Evolutionary conservation across 2,797 vertebrate genomes (phyloP).

Genomic region (Taenioides sp.): DNA sequence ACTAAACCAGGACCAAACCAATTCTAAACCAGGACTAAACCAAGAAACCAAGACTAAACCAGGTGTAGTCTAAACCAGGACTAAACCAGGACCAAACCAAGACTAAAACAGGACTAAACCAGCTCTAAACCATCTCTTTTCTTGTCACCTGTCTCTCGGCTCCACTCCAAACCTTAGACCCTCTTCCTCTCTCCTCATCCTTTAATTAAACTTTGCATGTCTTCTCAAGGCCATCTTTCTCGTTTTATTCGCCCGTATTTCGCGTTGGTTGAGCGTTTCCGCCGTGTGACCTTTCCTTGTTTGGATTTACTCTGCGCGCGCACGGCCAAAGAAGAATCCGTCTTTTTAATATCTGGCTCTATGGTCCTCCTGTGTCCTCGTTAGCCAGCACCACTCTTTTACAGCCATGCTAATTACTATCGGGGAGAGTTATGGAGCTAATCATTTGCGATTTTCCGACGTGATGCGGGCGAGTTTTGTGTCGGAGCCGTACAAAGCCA

Average conservation of each 20-base stretch:
- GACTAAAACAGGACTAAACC: neutral
- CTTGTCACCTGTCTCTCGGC: neutral
- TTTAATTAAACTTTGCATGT: constrained; percentile 33
- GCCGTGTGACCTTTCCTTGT: constrained; percentile 76
- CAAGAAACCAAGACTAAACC: neutral
- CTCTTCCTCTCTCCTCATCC: neutral
- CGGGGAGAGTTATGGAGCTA: constrained; percentile 78
- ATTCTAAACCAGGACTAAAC: neutral
- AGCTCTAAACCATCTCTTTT: neutral
- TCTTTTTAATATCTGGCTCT: constrained; percentile 79
- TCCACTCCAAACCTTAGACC: neutral
- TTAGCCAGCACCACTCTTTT: constrained; percentile 84
- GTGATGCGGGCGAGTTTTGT: constrained; percentile 69
- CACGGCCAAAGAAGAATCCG: constrained; percentile 76
- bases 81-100: neutral
- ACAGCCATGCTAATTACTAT: constrained; percentile 85
- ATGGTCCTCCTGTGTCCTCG: constrained; percentile 81
- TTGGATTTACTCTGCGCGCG: constrained; percentile 60
- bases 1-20: neutral
- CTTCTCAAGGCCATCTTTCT: neutral
- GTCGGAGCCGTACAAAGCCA: constrained; percentile 73
- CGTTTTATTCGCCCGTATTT: constrained; percentile 45
- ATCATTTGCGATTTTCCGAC: constrained; percentile 77
- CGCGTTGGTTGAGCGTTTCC: constrained; percentile 55
- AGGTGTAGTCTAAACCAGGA: neutral